Percentiles rank a stretch among this genome's conserved stretches.
These are phyloP conservation scores for Cassiopea andromeda DNA, from an alignment of 30 jellyfish, hydroid and myxozoan species.

Conservation along the genomic window DNA sequence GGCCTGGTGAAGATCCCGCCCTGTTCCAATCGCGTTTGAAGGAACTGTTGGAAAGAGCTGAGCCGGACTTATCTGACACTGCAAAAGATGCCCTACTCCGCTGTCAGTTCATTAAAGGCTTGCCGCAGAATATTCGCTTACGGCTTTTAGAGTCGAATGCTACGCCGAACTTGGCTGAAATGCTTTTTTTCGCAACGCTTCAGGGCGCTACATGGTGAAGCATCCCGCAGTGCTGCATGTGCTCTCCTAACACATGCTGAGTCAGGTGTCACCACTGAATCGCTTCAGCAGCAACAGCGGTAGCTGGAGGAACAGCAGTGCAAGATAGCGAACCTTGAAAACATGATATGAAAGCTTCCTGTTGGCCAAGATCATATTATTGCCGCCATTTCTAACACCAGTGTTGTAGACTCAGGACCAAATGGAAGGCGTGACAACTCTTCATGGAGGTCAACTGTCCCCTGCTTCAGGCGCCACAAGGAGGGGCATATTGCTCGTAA, in stretches of 20 bases:
- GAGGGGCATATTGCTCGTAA: slow-evolving; percentile 20
- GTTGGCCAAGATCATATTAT: slow-evolving; percentile 4
- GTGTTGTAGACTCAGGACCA: neutral
- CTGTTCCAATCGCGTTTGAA: slow-evolving; percentile 20
- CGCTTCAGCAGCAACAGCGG: slow-evolving; percentile 10
- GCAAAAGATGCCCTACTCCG: slow-evolving; percentile 19
- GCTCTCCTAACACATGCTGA: slow-evolving; percentile 7
- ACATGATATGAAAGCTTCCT: slow-evolving; percentile 1
- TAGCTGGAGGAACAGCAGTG: slow-evolving; percentile 12
- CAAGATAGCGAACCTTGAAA: slow-evolving; percentile 3
- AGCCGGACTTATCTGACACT: slow-evolving; percentile 24
- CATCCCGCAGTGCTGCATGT: slow-evolving; percentile 20
- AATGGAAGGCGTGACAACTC: slow-evolving; percentile 10
- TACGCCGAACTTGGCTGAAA: slow-evolving; percentile 4
- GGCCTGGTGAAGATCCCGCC: slow-evolving; percentile 21
- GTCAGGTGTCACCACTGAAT: slow-evolving; percentile 12
- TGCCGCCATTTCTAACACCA: slow-evolving; percentile 2
- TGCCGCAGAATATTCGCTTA: slow-evolving; percentile 2
- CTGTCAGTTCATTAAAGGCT: neutral
- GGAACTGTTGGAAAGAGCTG: slow-evolving; percentile 8
- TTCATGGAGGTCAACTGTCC: neutral
- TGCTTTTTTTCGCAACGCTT: slow-evolving; percentile 15
- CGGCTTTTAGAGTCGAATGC: slow-evolving; percentile 1
- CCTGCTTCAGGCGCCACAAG: slow-evolving; percentile 3
- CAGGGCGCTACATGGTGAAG: slow-evolving; percentile 1